phyloP scores from a whole-genome alignment of 1,140 invertebrate species.

The Manduca sexta region DNA sequence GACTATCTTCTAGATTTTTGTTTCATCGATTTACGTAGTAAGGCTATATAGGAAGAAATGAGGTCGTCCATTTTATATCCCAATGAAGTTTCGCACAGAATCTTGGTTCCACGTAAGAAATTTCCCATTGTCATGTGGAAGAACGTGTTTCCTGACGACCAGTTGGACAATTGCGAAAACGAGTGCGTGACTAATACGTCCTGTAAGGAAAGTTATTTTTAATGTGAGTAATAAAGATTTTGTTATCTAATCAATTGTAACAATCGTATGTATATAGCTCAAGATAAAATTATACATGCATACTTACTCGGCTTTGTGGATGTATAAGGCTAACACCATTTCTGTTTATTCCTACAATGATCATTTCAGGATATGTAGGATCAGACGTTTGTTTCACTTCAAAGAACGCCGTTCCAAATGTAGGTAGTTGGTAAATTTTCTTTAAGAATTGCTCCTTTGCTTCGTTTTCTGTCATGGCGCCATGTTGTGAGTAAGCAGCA shows the following conservation, averaged over 20 bases:
- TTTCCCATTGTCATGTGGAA: constrained; percentile 96
- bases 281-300: neutral
- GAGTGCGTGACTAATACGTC: constrained; percentile 88
- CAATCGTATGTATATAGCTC: no score
- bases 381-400: constrained; percentile 94
- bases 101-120: constrained; percentile 87
- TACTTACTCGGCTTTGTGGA: constrained; percentile 84
- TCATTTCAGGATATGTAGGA: constrained; percentile 85
- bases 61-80: constrained; percentile 98
- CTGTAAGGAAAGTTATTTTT: constrained; percentile 75
- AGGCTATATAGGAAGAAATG: constrained; percentile 89
- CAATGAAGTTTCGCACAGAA: constrained; percentile 93
- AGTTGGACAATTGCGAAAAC: constrained; percentile 91
- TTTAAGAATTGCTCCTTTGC: constrained; percentile 91
- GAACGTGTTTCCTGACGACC: constrained; percentile 95
- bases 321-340: constrained; percentile 92
- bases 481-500: constrained; percentile 78
- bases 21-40: constrained; percentile 57
- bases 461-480: constrained; percentile 75
- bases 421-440: constrained; percentile 86
- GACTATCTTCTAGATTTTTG: constrained; percentile 12
- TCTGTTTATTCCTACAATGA: constrained; percentile 93
- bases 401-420: constrained; percentile 97
- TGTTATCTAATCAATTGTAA: no score
- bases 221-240: no score